phyloP scores from a whole-genome alignment of 1,140 invertebrate genomes.

The Leptopilina boulardi region DNA sequence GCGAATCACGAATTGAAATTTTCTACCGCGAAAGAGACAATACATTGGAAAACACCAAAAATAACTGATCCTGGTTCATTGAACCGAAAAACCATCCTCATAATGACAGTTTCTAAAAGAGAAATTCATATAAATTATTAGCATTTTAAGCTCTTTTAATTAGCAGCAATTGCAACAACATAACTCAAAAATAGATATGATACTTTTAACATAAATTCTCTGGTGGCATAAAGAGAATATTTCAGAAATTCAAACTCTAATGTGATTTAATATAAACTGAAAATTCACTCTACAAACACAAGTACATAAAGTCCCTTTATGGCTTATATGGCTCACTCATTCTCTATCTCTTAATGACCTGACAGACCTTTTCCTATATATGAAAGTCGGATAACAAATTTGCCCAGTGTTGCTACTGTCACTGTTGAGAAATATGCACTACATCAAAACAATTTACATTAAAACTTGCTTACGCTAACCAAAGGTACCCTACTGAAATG shows the following conservation, averaged over 20 bases:
- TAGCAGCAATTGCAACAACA: no score
- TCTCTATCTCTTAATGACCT: conserved; percentile 32
- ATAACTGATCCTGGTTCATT: no score
- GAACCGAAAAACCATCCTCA: no score
- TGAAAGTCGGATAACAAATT: conserved; percentile 38
- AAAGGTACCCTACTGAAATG: background rate
- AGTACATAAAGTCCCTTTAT: conserved; percentile 35
- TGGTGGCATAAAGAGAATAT: background rate
- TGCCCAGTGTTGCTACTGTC: background rate
- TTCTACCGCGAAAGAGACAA: no score
- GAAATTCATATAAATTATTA: no score
- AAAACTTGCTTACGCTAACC: conserved; percentile 6
- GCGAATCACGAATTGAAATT: no score
- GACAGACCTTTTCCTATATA: conserved; percentile 21
- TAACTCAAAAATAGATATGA: no score
- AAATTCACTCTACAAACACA: conserved; percentile 20
- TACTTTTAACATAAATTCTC: no score
- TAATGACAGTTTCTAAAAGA: no score
- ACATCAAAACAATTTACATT: conserved; percentile 8
- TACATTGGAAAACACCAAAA: no score
- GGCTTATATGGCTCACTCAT: conserved; percentile 26
- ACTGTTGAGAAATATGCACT: conserved; percentile 8
- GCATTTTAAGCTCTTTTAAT: no score
- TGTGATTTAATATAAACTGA: conserved; percentile 31
- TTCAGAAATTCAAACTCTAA: conserved; percentile 8